Conservation (phyloP, 1,140 invertebrate species). For the Rhyzopertha dominica region DNA sequence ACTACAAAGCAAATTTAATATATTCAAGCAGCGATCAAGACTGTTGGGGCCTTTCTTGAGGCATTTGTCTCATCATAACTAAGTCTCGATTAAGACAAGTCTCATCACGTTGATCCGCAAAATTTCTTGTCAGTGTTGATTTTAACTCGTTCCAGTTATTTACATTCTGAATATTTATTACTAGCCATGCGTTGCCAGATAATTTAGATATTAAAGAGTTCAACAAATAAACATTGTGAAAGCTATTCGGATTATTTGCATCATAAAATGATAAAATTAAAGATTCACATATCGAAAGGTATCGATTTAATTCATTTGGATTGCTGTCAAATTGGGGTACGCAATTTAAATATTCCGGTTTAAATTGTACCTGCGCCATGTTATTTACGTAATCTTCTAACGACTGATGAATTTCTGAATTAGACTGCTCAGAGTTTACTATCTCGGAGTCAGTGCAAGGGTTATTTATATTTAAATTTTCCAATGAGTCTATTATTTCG, state of each 20-base stretch:
- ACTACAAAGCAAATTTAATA: constrained; percentile 18
- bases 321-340: constrained; percentile 18
- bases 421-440: no score
- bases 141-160: constrained; percentile 9
- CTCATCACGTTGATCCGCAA: constrained; percentile 16
- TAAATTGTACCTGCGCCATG: constrained; percentile 16
- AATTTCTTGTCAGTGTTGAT: constrained; percentile 13
- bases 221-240: constrained; percentile 20
- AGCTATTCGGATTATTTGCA: constrained; percentile 8
- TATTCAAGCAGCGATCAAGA: constrained; percentile 12
- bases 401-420: no score
- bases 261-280: constrained; percentile 16
- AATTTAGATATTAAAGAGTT: constrained; percentile 19
- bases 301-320: constrained; percentile 17
- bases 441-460: no score
- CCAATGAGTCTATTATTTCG: no score
- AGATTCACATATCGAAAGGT: constrained; percentile 10
- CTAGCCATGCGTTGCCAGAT: constrained; percentile 12
- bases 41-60: constrained; percentile 8
- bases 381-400: no score
- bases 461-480: no score
- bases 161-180: constrained; percentile 20
- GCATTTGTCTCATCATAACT: constrained; percentile 14
- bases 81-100: constrained; percentile 16
- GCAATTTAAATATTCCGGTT: constrained; percentile 18